These are phyloP conservation scores for Heliothis subflexa DNA, from an alignment of 1,140 invertebrate species.

Conservation along the genomic window DNA sequence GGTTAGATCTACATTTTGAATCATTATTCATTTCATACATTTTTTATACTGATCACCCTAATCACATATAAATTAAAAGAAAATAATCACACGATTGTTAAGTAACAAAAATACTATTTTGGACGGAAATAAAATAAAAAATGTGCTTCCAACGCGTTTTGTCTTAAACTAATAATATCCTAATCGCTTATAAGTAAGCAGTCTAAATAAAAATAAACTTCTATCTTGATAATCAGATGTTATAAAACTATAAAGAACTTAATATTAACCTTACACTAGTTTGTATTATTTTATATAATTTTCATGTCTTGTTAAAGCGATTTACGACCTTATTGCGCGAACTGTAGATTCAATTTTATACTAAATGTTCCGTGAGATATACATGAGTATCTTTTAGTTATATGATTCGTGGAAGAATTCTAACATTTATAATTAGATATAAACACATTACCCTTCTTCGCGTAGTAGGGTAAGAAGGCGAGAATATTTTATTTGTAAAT, in stretches of 20 bases:
- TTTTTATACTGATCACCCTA: background rate
- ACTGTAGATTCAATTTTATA: slow-evolving; percentile 15
- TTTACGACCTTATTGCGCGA: slow-evolving; percentile 22
- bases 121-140: slow-evolving; percentile 69
- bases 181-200: slow-evolving; percentile 47
- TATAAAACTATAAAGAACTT: slow-evolving; percentile 36
- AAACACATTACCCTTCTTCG: background rate
- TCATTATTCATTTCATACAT: background rate
- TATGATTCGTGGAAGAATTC: slow-evolving; percentile 9
- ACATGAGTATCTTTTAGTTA: slow-evolving; percentile 30
- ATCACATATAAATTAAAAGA: slow-evolving; percentile 5
- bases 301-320: slow-evolving; percentile 26
- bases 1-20: background rate
- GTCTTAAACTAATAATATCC: slow-evolving; percentile 39
- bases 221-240: slow-evolving; percentile 26
- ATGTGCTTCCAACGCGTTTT: slow-evolving; percentile 32
- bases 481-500: background rate
- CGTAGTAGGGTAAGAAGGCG: background rate
- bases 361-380: slow-evolving; percentile 22
- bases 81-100: slow-evolving; percentile 56
- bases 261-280: slow-evolving; percentile 49
- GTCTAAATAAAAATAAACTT: slow-evolving; percentile 50
- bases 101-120: slow-evolving; percentile 60
- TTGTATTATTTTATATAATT: slow-evolving; percentile 45
- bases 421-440: background rate